Base-by-base conservation (phyloP, 2,888 invertebrate species). In the Bombylius major region DNA sequence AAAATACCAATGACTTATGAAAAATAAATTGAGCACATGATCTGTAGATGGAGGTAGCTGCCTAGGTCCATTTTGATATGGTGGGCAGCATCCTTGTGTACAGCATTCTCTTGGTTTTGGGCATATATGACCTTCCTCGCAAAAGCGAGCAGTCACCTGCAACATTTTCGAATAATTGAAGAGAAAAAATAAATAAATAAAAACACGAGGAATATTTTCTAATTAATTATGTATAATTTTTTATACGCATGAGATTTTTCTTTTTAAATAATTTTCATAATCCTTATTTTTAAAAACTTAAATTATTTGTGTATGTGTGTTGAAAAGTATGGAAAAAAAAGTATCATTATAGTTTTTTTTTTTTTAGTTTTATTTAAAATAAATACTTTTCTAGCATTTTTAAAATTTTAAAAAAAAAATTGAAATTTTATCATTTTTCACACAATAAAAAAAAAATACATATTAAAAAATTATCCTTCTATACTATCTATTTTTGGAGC, bases 31-130 rank as follows among this genome's bases (percentile, higher is more conserved):
- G 65, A 84, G 77, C 69, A 82, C 75, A 65, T 78, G 78, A 61
- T 76, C 76, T 56, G 77, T 72, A 51, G 78, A 77, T 33, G 79
- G 73, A 67, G 76, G 75, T 65, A 79, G 72, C 66, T 77, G 72
- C 61, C 75, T 67, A 61, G 72, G 70, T 61, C 70, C 72, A 61
- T 70, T 72, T 60, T 71, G 73, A 56, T 73, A 71, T 23, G 76
- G 72, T 45, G 74, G 78, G 72, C 80, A 85, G 76, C 81, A 84
- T n/a, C 80, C 80, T 65, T 73, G 73, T 31, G 73, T 85, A 75
- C 89, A 89, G 74, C 89, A 89, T 70, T 83, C 81, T 76, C 86
- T 85, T 61, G 84, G 83, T 63, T 83, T 79, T 59, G 85, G 82
- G 70, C 89, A 89, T 62, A 82, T 77, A 65, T 81, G 79, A 55